Conservation (phyloP, 2,888 invertebrate genomes). For the Strigamia maritima region DNA sequence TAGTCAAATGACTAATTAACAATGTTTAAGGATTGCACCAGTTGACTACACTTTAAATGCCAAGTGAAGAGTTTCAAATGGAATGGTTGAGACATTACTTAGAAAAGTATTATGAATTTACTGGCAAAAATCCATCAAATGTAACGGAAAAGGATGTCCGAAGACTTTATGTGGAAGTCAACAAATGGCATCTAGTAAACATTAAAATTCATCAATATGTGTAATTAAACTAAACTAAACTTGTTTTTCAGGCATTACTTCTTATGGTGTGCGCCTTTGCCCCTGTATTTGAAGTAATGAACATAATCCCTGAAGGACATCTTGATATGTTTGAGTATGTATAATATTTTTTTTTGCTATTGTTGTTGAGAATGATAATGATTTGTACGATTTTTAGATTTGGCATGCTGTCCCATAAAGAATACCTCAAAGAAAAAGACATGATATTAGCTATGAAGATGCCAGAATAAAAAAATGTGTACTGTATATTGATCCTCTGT, state of each 20-base stretch:
- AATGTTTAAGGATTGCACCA: neutral
- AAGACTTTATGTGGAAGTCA: neutral
- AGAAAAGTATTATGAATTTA: conserved; percentile 17
- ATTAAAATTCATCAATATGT: neutral
- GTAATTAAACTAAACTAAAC: neutral
- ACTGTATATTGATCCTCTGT: no score
- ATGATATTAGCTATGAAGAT: no score
- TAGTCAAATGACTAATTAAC: neutral
- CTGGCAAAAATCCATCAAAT: neutral
- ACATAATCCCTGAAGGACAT: neutral
- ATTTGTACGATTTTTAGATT: neutral
- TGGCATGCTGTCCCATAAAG: no score
- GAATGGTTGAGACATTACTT: conserved; percentile 24
- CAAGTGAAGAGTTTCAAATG: conserved; percentile 29
- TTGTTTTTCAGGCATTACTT: neutral
- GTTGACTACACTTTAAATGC: neutral
- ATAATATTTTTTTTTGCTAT: neutral
- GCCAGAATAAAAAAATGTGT: no score
- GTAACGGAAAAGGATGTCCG: conserved; percentile 18
- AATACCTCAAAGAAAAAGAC: no score
- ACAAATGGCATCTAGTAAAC: neutral
- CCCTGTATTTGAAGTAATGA: neutral
- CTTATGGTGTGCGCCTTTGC: neutral
- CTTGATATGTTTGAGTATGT: neutral
- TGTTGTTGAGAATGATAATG: neutral